Percentiles rank a stretch among this genome's conserved stretches.
phyloP scores from a whole-genome alignment of 2,113 vertebrate species.

The Peromyscus polionotus region DNA sequence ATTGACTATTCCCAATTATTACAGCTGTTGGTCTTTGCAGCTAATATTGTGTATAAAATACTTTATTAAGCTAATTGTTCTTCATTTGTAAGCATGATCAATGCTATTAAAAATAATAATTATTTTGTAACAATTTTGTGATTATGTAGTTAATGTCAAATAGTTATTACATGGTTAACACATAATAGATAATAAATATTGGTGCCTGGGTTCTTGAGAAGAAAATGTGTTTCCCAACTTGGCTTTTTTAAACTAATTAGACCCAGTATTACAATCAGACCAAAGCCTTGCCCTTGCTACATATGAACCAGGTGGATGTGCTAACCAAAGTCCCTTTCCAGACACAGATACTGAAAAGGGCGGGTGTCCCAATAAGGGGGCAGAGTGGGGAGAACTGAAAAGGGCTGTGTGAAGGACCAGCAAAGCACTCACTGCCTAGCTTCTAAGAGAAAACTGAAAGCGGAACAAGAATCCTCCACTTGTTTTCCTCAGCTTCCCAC shows the following conservation, averaged over 20 bases:
- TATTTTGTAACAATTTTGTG: not conserved
- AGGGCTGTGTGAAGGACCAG: not conserved
- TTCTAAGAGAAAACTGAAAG: not conserved
- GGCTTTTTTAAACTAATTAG: not conserved
- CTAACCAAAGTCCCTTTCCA: not conserved
- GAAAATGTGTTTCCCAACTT: not conserved
- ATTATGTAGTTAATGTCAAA: not conserved
- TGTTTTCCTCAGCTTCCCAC: not conserved
- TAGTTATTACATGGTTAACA: not conserved
- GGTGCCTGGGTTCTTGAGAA: not conserved
- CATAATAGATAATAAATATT: slow-evolving; percentile 21
- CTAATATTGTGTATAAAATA: not conserved
- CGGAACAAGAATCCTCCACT: not conserved
- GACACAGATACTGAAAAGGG: not conserved
- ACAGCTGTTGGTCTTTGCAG: not conserved
- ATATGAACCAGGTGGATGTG: not conserved
- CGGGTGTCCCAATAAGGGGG: not conserved
- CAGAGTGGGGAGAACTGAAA: not conserved
- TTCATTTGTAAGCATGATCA: slow-evolving; percentile 23
- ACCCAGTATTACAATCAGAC: not conserved
- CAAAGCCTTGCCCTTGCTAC: not conserved
- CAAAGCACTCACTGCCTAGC: not conserved
- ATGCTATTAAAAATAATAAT: slow-evolving; percentile 12
- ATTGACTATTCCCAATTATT: not conserved
- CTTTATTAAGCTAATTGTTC: not conserved